These are phyloP conservation scores for Galagoides demidoff DNA, from an alignment of 2,797 vertebrate species.

Conservation along the genomic window DNA sequence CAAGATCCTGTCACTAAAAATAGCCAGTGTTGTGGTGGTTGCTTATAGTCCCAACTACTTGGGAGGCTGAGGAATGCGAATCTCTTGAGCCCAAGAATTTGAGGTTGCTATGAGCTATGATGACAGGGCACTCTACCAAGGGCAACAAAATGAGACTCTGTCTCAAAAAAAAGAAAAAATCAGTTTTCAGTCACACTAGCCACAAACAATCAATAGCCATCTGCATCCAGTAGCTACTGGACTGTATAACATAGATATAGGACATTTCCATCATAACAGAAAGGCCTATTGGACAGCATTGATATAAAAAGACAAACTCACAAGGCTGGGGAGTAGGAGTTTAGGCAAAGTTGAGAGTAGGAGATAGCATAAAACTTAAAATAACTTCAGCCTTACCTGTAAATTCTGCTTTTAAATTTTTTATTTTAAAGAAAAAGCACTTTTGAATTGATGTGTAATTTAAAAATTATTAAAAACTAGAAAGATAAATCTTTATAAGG, in stretches of 20 bases:
- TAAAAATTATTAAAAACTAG: conserved; percentile 41
- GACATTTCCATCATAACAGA: conserved; percentile 26
- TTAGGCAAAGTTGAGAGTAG: background rate
- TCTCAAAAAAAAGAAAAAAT: conserved; percentile 33
- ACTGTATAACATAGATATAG: background rate
- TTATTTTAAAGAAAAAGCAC: conserved; percentile 34
- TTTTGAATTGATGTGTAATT: conserved; percentile 24
- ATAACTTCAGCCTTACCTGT: conserved; percentile 34
- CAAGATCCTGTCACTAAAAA: no score
- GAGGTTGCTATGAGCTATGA: no score
- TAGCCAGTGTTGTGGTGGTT: no score
- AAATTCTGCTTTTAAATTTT: conserved; percentile 19
- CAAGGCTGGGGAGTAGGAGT: background rate
- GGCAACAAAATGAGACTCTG: no score
- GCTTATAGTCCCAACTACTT: no score
- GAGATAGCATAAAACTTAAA: background rate
- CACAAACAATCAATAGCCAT: background rate
- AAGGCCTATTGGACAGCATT: background rate
- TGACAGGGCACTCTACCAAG: no score
- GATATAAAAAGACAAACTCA: conserved; percentile 38
- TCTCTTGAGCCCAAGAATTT: no score
- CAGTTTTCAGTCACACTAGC: background rate
- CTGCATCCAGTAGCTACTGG: background rate
- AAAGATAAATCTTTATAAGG: conserved; percentile 48
- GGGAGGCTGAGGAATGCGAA: no score